phyloP scores from a whole-genome alignment of 2,797 vertebrate species.

The Mionectes olivaceus region DNA sequence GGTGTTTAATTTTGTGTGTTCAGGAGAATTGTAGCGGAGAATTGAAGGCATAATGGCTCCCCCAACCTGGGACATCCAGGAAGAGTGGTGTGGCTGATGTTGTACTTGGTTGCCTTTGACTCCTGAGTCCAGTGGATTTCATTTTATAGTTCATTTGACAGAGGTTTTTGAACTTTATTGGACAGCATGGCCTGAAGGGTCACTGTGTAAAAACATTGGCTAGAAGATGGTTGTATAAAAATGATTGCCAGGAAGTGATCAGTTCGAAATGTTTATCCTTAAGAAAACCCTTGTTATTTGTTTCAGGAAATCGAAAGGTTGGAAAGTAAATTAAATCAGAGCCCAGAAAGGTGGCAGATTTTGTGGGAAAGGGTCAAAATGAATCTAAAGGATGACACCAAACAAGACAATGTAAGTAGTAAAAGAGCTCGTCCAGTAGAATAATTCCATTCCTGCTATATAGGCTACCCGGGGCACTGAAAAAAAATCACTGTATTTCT shows the following conservation, averaged over 20 bases:
- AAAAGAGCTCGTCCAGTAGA: background rate
- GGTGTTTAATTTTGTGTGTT: background rate
- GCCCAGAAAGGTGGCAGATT: constrained; percentile 90
- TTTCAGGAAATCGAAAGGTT: constrained; percentile 93
- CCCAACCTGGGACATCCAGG: background rate
- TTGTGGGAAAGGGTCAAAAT: constrained; percentile 88
- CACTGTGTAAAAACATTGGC: background rate
- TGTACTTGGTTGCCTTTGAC: background rate
- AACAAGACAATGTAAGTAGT: constrained; percentile 87
- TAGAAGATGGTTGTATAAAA: background rate
- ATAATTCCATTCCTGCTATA: background rate
- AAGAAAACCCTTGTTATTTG: constrained; percentile 26
- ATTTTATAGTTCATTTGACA: background rate
- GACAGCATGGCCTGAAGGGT: background rate
- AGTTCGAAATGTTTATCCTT: constrained; percentile 3
- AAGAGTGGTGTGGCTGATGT: background rate
- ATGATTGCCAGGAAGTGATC: background rate
- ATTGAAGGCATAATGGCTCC: background rate
- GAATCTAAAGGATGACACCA: constrained; percentile 90
- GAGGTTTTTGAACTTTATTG: background rate
- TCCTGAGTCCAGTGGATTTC: background rate
- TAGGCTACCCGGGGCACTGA: background rate
- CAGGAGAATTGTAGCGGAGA: background rate
- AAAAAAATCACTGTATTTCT: constrained; percentile 9
- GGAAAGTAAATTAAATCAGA: constrained; percentile 90